These are phyloP conservation scores for Allygus modestus DNA, from an alignment of 2,888 invertebrate species.

Conservation along the genomic window DNA sequence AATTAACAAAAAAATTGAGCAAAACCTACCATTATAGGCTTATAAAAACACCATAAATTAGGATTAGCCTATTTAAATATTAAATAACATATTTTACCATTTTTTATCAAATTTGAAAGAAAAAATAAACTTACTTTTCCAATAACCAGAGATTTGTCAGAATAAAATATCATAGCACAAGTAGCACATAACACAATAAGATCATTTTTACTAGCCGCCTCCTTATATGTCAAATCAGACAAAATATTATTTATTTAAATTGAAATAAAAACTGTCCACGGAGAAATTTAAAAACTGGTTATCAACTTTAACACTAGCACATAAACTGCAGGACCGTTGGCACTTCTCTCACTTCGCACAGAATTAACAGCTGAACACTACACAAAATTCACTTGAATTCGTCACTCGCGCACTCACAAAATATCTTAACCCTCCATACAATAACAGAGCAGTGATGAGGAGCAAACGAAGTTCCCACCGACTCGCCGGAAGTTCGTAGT, in stretches of 20 bases:
- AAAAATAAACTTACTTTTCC: neutral
- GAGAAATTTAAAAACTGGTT: neutral
- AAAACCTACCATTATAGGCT: too few relatives aligned
- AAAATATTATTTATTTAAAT: neutral
- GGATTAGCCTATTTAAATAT: too few relatives aligned
- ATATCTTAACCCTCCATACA: slow-evolving; percentile 43
- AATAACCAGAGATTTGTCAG: neutral
- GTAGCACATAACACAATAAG: neutral
- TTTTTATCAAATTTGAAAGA: too few relatives aligned
- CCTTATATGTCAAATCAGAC: neutral
- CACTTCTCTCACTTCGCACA: slow-evolving; percentile 9
- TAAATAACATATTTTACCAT: too few relatives aligned
- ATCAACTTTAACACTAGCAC: neutral
- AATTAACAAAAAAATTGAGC: too few relatives aligned
- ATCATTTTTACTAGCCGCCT: neutral
- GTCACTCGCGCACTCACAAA: slow-evolving; percentile 52
- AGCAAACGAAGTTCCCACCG: slow-evolving; percentile 63
- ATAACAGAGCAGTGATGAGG: slow-evolving; percentile 62
- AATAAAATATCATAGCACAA: neutral
- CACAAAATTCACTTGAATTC: slow-evolving; percentile 5
- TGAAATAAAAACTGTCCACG: neutral
- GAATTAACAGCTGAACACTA: neutral
- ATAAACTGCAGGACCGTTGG: slow-evolving; percentile 18
- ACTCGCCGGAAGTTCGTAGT: slow-evolving; percentile 72
- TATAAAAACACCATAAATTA: too few relatives aligned